Base-by-base conservation (phyloP, 2,888 invertebrate genomes). In the Lordiphosa fenestrarum region DNA sequence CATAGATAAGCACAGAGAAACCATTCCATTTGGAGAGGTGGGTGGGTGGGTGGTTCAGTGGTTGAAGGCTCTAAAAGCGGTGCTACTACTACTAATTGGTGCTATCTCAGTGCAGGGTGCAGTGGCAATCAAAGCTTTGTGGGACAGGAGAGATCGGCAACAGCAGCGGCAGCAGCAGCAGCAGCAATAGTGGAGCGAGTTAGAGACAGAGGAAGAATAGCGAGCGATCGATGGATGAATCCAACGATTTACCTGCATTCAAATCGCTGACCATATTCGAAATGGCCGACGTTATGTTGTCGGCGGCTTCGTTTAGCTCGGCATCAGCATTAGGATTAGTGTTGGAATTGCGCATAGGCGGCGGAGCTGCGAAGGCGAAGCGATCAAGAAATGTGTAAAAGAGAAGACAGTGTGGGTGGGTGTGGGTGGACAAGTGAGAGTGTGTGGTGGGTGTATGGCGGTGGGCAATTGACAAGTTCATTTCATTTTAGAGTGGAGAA, bases 201-300 rank as follows among this genome's bases (percentile, higher is more conserved):
- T 12, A 46, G 12, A 21, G 25, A 44, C 19, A 46, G 38, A 15
- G 53, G 50, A 46, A 36, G 49, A 36, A 41, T 13, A 30, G 53
- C 35, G 44, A 49, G 30, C 44, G 33, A 44, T 44, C 44, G 44
- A 44, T 44, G 44, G 33, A 44, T 25, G 30, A 9, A 44, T 41
- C 56, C 55, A 47, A 44, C 47, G 50, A 71, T 75, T 88, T 88
- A 95, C 95, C 96, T 91, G 96, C 95, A 90, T 98, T 98, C 53
- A 98, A 93, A 91, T 99, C 98, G 89, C 96, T 93, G 77, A 99
- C 98, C 77, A 99, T 93, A 23, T 97, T 96, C 35, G 98, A 97
- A 98, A 99, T 98, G 65, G 98, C 98, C 90, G 96, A 96, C 64
- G 98, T 98, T 75, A 99, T 98, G 25, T 97, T 98, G 90, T 98